Evolutionary conservation across 2,888 invertebrate species (phyloP).

Genomic region (Junonia oenone): DNA sequence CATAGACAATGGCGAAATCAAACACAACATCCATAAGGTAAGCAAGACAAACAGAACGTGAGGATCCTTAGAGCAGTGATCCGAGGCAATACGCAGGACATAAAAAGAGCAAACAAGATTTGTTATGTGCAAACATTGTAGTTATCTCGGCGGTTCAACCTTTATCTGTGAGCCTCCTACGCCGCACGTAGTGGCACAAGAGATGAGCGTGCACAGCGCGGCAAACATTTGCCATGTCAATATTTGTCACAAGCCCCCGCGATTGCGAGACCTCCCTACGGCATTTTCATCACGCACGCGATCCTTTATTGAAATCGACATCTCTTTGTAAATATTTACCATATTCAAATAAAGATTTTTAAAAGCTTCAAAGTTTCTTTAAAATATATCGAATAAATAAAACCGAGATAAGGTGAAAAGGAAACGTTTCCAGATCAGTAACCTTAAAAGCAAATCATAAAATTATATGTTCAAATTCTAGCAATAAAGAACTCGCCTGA

Average conservation of each 20-base stretch:
- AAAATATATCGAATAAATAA: not conserved
- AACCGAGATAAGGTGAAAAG: not conserved
- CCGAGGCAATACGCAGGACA: slow-evolving; percentile 55
- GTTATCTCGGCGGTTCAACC: slow-evolving; percentile 54
- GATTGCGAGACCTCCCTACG: slow-evolving; percentile 51
- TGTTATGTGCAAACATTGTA: slow-evolving; percentile 64
- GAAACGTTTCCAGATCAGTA: slow-evolving; percentile 12
- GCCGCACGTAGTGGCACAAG: slow-evolving; percentile 52
- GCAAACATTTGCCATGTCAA: slow-evolving; percentile 69
- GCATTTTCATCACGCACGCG: slow-evolving; percentile 30
- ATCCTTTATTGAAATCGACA: slow-evolving; percentile 33
- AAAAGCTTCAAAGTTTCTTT: not conserved
- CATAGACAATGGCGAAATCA: slow-evolving; percentile 13
- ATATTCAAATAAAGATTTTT: not conserved
- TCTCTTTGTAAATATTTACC: not conserved
- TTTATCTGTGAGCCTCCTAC: slow-evolving; percentile 55
- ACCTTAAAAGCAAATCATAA: slow-evolving; percentile 10
- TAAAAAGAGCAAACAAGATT: slow-evolving; percentile 67
- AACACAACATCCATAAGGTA: slow-evolving; percentile 25
- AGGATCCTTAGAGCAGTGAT: slow-evolving; percentile 52
- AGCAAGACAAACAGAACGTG: slow-evolving; percentile 64
- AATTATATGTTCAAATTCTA: slow-evolving; percentile 23
- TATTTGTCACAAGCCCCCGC: slow-evolving; percentile 62
- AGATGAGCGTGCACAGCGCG: slow-evolving; percentile 59
- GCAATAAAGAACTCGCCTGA: slow-evolving; percentile 41